Evolutionary conservation across 1,140 invertebrate species (phyloP).

Genomic region (Yoshiicerus persimilis): DNA sequence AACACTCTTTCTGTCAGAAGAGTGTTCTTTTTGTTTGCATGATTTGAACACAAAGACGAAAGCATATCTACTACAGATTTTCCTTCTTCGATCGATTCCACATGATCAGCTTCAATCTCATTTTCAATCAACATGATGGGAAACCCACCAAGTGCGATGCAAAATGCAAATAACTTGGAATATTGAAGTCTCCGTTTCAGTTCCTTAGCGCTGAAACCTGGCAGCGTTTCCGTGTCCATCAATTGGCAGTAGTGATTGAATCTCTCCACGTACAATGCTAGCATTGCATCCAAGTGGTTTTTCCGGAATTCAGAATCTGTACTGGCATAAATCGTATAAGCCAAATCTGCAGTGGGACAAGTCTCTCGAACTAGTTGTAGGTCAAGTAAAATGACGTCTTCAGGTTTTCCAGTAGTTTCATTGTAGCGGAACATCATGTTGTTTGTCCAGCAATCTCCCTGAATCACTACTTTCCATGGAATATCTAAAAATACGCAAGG

Average conservation of each 20-base stretch:
- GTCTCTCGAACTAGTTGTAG: slow-evolving; percentile 67
- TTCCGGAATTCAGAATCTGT: slow-evolving; percentile 61
- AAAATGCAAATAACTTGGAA: no score
- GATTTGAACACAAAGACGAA: no score
- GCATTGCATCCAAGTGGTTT: slow-evolving; percentile 60
- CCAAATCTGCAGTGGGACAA: slow-evolving; percentile 63
- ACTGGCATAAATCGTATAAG: slow-evolving; percentile 65
- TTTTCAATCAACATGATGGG: no score
- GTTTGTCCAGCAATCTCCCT: slow-evolving; percentile 72
- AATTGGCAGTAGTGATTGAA: slow-evolving; percentile 52
- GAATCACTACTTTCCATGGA: slow-evolving; percentile 59
- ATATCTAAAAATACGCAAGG: not conserved
- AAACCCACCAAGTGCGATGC: no score
- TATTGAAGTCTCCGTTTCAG: no score
- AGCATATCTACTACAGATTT: no score
- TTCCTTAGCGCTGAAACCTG: not conserved
- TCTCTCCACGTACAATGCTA: slow-evolving; percentile 62
- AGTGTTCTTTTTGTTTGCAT: no score
- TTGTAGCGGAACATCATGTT: slow-evolving; percentile 66
- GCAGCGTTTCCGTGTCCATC: not conserved
- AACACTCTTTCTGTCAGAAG: no score
- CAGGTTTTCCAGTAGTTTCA: slow-evolving; percentile 51
- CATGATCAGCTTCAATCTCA: no score
- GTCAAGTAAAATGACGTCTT: slow-evolving; percentile 66
- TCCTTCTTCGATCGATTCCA: no score